Conservation (phyloP, 1,140 invertebrate genomes). For the Psilanteris sp. region DNA sequence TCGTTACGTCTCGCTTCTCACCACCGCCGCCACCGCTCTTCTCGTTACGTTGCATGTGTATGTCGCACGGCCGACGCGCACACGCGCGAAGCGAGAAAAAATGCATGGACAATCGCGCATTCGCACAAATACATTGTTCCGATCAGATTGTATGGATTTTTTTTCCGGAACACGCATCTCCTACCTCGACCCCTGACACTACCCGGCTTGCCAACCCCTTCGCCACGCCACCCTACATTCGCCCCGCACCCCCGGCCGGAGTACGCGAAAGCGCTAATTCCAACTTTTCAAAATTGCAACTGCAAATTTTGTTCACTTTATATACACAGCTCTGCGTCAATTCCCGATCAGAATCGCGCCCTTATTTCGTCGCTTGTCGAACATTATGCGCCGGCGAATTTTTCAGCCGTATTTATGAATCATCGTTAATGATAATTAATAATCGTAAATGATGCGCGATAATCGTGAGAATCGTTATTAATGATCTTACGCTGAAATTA, state of each 20-base stretch:
- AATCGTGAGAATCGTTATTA: conserved; percentile 38
- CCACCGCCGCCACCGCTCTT: conserved; percentile 43
- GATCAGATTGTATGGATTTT: conserved; percentile 79
- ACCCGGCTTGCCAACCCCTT: conserved; percentile 48
- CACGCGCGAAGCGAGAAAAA: conserved; percentile 61
- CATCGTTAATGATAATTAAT: conserved; percentile 33
- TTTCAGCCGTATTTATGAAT: conserved; percentile 25
- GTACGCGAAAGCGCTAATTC: conserved; percentile 49
- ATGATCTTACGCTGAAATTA: conserved; percentile 37
- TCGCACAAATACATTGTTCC: conserved; percentile 77
- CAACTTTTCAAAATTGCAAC: conserved; percentile 56
- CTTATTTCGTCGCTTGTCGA: not conserved
- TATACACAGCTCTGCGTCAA: no score
- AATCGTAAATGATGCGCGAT: conserved; percentile 24
- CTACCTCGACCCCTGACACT: conserved; percentile 64
- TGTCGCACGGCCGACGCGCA: conserved; percentile 37
- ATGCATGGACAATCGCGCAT: conserved; percentile 73
- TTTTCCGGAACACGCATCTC: conserved; percentile 71
- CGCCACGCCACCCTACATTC: conserved; percentile 15
- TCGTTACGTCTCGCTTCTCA: conserved; percentile 56
- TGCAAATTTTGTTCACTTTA: no score
- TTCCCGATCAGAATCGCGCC: no score
- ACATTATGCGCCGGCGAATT: no score
- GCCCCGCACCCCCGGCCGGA: conserved; percentile 27
- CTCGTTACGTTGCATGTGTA: conserved; percentile 55